Percentiles rank a stretch among this genome's conserved stretches.
Conservation (phyloP, 2,113 vertebrate genomes). For the Trinectes maculatus region DNA sequence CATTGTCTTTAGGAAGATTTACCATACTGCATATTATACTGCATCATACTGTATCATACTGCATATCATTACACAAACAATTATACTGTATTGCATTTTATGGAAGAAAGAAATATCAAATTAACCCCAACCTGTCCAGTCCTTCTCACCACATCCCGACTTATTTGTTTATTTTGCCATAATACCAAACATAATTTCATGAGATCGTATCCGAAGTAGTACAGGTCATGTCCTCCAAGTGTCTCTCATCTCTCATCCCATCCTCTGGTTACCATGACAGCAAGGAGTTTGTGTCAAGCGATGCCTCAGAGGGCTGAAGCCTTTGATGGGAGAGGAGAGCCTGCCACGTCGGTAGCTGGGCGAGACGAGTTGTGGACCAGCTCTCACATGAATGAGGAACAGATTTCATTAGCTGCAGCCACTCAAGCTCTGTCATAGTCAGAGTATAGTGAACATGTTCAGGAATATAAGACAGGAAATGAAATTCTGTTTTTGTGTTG, state of each 20-base stretch:
- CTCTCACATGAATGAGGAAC: not conserved
- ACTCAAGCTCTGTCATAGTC: not conserved
- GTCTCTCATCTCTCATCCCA: slow-evolving; percentile 63
- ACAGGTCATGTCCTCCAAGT: slow-evolving; percentile 62
- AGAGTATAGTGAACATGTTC: not conserved
- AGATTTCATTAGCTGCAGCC: slow-evolving; percentile 19
- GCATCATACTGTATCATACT: not conserved
- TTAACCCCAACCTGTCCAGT: slow-evolving; percentile 16
- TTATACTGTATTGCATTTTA: not conserved
- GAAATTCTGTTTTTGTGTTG: not conserved
- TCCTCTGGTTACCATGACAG: slow-evolving; percentile 73
- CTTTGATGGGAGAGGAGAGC: slow-evolving; percentile 41
- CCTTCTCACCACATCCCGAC: not conserved
- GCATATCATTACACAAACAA: not conserved
- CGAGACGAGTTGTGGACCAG: slow-evolving; percentile 41
- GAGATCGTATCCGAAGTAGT: slow-evolving; percentile 35
- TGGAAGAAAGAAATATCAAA: slow-evolving; percentile 4
- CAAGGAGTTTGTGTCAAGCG: slow-evolving; percentile 73
- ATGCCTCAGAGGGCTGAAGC: slow-evolving; percentile 56
- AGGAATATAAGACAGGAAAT: not conserved
- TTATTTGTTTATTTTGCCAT: slow-evolving; percentile 22
- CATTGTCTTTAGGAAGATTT: not conserved
- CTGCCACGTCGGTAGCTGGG: slow-evolving; percentile 15
- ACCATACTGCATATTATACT: no score
- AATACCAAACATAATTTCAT: slow-evolving; percentile 40